phyloP scores from a whole-genome alignment of 2,797 vertebrate species.

The Vireo griseus region DNA sequence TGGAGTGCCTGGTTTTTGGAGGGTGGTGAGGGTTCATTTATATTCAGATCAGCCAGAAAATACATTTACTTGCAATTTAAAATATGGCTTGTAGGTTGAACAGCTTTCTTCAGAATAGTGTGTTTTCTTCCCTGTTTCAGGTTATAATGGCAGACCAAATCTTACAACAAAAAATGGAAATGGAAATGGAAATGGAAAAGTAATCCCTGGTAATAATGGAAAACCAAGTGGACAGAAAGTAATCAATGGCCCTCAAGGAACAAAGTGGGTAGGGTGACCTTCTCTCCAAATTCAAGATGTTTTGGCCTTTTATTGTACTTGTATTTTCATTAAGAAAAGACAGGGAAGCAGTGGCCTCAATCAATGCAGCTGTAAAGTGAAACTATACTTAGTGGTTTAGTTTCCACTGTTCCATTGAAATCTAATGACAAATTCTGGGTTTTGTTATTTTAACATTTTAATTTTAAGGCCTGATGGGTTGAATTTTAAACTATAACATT shows the following conservation, averaged over 20 bases:
- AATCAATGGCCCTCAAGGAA: slow-evolving; percentile 93
- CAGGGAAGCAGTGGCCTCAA: neutral
- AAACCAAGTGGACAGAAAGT: slow-evolving; percentile 83
- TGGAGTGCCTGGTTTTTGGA: neutral
- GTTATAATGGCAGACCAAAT: slow-evolving; percentile 86
- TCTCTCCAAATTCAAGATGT: slow-evolving; percentile 55
- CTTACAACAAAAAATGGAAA: slow-evolving; percentile 73
- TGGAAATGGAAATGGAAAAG: slow-evolving; percentile 76
- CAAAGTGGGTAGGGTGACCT: slow-evolving; percentile 90
- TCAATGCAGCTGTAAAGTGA: neutral
- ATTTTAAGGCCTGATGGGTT: neutral
- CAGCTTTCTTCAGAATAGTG: neutral
- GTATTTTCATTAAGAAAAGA: neutral
- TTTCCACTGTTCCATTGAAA: neutral
- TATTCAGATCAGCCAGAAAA: neutral
- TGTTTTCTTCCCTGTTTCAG: slow-evolving; percentile 67
- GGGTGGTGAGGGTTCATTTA: neutral
- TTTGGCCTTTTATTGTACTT: neutral
- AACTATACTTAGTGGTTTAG: neutral
- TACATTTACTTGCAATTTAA: neutral
- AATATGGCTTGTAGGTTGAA: neutral
- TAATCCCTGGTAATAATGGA: slow-evolving; percentile 71
- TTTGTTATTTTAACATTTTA: neutral
- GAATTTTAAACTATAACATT: neutral
- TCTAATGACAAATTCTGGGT: neutral